Percentiles rank a stretch among this genome's conserved stretches.
Evolutionary conservation across 2,888 invertebrate species (phyloP).

Genomic region (Ormia ochracea): DNA sequence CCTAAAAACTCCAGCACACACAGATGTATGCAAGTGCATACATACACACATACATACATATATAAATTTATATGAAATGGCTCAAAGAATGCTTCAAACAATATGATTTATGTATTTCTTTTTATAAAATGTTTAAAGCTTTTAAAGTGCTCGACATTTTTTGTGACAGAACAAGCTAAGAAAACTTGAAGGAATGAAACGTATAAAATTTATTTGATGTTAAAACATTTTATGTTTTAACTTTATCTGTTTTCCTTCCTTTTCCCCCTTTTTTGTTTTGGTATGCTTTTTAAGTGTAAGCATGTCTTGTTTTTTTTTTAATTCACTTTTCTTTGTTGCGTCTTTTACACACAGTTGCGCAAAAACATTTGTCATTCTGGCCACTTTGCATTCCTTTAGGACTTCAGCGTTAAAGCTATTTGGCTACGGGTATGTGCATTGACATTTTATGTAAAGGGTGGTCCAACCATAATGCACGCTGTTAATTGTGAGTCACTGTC

Average conservation of each 20-base stretch:
- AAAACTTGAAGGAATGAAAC: slow-evolving; percentile 4
- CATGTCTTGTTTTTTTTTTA: slow-evolving; percentile 19
- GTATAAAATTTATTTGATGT: slow-evolving; percentile 52
- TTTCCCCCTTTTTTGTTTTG: slow-evolving; percentile 10
- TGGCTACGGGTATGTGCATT: too few relatives aligned
- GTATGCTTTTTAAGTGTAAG: slow-evolving; percentile 7
- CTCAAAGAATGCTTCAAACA: background rate
- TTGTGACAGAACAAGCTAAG: slow-evolving; percentile 2
- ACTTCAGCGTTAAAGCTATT: slow-evolving; percentile 48
- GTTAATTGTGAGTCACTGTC: too few relatives aligned
- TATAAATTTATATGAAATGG: slow-evolving; percentile 31
- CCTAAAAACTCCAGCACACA: slow-evolving; percentile 14
- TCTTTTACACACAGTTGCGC: slow-evolving; percentile 49
- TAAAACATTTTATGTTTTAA: slow-evolving; percentile 54
- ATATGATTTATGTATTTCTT: slow-evolving; percentile 36
- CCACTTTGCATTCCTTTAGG: slow-evolving; percentile 63
- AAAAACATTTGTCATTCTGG: slow-evolving; percentile 63
- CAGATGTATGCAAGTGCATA: too few relatives aligned
- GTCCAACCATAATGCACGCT: too few relatives aligned
- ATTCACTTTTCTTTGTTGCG: slow-evolving; percentile 10
- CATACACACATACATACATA: too few relatives aligned
- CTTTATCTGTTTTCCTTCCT: slow-evolving; percentile 31
- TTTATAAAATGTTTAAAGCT: slow-evolving; percentile 38
- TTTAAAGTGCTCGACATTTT: slow-evolving; percentile 60
- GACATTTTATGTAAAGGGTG: slow-evolving; percentile 52